A percentile compares a stretch with the other conserved stretches of the same genome.
Conservation (phyloP, 1,140 invertebrate genomes). For the Drosophila mayri region DNA sequence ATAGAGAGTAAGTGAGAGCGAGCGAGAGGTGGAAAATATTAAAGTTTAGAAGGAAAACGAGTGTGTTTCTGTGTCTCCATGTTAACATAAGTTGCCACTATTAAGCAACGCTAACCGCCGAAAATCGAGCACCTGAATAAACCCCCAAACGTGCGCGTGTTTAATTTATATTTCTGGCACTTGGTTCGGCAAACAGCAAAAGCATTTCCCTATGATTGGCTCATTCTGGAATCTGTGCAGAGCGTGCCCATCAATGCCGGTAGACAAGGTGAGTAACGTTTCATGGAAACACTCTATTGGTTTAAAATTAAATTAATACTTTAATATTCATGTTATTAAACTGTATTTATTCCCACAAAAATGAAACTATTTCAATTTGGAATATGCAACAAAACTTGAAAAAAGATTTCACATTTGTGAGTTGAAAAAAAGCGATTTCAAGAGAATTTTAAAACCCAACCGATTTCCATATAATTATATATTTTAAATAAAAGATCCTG, state of each 20-base stretch:
- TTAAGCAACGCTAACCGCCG: conserved; percentile 30
- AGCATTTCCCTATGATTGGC: conserved; percentile 92
- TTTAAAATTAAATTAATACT: too few relatives aligned
- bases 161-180: conserved; percentile 71
- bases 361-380: too few relatives aligned
- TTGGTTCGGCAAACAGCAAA: conserved; percentile 64
- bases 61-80: conserved; percentile 48
- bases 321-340: too few relatives aligned
- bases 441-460: too few relatives aligned
- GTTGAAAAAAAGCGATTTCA: too few relatives aligned
- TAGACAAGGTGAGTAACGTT: conserved; percentile 92
- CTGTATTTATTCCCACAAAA: too few relatives aligned
- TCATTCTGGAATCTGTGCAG: conserved; percentile 97
- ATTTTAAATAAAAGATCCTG: neutral
- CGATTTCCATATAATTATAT: neutral
- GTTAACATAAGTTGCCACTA: conserved; percentile 52
- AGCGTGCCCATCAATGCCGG: conserved; percentile 96
- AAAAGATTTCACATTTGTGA: too few relatives aligned
- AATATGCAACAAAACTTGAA: too few relatives aligned
- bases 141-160: conserved; percentile 53
- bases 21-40: conserved; percentile 30
- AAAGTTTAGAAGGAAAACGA: conserved; percentile 19
- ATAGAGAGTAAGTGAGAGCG: conserved; percentile 46
- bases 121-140: conserved; percentile 35
- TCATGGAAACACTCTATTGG: too few relatives aligned